A percentile compares a stretch with the other conserved stretches of the same genome.
These are phyloP conservation scores for Syngnathoides biaculeatus DNA, from an alignment of 2,113 vertebrate species.

Conservation along the genomic window DNA sequence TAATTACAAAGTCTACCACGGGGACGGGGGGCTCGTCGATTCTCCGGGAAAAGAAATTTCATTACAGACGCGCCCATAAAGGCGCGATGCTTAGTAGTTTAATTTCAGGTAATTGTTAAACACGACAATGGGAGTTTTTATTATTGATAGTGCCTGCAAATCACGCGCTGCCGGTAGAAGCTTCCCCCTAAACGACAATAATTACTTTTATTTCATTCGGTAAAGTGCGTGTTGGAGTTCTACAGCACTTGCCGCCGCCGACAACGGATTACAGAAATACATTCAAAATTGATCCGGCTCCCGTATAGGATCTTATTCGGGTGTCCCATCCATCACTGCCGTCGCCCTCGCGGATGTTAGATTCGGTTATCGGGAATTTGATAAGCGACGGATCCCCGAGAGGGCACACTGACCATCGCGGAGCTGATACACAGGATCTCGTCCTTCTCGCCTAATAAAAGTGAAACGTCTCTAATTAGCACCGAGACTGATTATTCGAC, in stretches of 20 bases:
- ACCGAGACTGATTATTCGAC: conserved; percentile 43
- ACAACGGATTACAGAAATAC: too few species aligned
- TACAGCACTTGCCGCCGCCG: conserved; percentile 20
- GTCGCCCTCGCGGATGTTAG: conserved; percentile 34
- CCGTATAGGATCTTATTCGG: background rate
- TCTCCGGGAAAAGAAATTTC: conserved; percentile 57
- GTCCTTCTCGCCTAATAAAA: conserved; percentile 42
- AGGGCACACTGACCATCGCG: conserved; percentile 17
- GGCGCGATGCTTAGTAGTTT: conserved; percentile 33
- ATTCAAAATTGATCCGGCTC: too few species aligned
- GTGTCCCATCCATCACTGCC: background rate
- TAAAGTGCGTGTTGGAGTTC: conserved; percentile 33
- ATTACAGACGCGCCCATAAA: conserved; percentile 44
- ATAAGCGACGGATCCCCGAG: conserved; percentile 32
- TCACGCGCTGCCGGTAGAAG: background rate
- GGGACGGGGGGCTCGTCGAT: conserved; percentile 51
- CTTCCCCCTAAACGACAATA: conserved; percentile 4
- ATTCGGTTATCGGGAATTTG: conserved; percentile 56
- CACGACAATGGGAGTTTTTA: conserved; percentile 45
- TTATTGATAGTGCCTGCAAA: conserved; percentile 17
- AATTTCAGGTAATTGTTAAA: conserved; percentile 46
- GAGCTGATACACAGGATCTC: conserved; percentile 23
- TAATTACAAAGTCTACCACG: conserved; percentile 61
- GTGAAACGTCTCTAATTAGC: conserved; percentile 55
- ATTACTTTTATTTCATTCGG: background rate